Conservation (phyloP, 2,888 invertebrate species). For the Rhaphigaster nebulosa region DNA sequence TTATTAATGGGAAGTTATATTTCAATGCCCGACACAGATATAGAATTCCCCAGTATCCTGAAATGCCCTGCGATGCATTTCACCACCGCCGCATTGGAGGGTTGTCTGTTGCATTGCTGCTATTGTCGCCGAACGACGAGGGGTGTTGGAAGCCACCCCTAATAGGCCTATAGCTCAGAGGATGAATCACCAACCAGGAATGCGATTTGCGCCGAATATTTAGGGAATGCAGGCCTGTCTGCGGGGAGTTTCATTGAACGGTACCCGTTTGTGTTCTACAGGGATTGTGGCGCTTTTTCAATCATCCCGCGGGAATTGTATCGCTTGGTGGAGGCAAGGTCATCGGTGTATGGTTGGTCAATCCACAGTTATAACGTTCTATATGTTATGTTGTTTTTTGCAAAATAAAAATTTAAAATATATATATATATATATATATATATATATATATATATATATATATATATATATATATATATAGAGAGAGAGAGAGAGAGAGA, state of each 20-base stretch:
- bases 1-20: background rate
- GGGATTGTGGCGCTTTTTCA: slow-evolving; percentile 3
- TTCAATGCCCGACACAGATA: background rate
- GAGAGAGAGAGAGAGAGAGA: too few relatives aligned
- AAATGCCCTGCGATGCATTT: background rate
- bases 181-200: slow-evolving; percentile 22
- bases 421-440: too few relatives aligned
- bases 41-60: background rate
- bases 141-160: background rate
- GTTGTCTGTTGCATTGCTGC: background rate
- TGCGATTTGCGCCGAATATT: slow-evolving; percentile 34
- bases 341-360: background rate
- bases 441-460: too few relatives aligned
- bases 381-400: background rate
- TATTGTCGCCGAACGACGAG: background rate
- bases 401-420: too few relatives aligned
- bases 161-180: slow-evolving; percentile 29
- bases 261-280: slow-evolving; percentile 3
- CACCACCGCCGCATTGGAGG: background rate
- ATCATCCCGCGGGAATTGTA: slow-evolving; percentile 2
- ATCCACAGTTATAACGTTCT: background rate
- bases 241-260: slow-evolving; percentile 18
- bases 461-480: too few relatives aligned
- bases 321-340: background rate
- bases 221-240: slow-evolving; percentile 31